These are phyloP conservation scores for Octonoba sinensis DNA, from an alignment of 2,888 invertebrate species.

Conservation along the genomic window DNA sequence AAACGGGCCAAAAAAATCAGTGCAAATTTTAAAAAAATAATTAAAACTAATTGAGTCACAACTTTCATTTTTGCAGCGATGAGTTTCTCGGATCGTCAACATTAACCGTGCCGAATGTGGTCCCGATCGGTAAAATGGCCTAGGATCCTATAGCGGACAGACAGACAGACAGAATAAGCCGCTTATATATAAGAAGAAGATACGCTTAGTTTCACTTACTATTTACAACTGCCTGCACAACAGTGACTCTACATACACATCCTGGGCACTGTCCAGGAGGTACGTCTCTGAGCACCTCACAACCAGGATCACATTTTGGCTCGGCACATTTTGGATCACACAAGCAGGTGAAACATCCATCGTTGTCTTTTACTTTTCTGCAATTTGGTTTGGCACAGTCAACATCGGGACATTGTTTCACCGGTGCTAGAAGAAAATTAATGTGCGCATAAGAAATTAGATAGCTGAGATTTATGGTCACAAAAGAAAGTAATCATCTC, in stretches of 20 bases:
- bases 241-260: slow-evolving; percentile 55
- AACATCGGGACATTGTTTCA: slow-evolving; percentile 23
- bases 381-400: slow-evolving; percentile 46
- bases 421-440: too few relatives aligned
- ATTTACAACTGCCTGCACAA: slow-evolving; percentile 56
- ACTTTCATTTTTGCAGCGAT: too few relatives aligned
- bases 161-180: too few relatives aligned
- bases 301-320: slow-evolving; percentile 56
- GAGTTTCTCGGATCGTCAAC: too few relatives aligned
- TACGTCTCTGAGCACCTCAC: slow-evolving; percentile 50
- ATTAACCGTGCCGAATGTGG: too few relatives aligned
- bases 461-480: not conserved
- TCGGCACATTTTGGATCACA: slow-evolving; percentile 57
- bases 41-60: too few relatives aligned
- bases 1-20: too few relatives aligned
- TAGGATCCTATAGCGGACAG: too few relatives aligned
- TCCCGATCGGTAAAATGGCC: too few relatives aligned
- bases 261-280: slow-evolving; percentile 61
- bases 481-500: not conserved
- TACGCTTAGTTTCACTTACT: slow-evolving; percentile 18
- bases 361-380: slow-evolving; percentile 34
- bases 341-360: slow-evolving; percentile 53
- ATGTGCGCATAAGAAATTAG: too few relatives aligned
- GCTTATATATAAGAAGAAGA: too few relatives aligned
- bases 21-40: too few relatives aligned